These are phyloP conservation scores for Aleiodes testaceus DNA, from an alignment of 2,888 invertebrate species.

Conservation along the genomic window DNA sequence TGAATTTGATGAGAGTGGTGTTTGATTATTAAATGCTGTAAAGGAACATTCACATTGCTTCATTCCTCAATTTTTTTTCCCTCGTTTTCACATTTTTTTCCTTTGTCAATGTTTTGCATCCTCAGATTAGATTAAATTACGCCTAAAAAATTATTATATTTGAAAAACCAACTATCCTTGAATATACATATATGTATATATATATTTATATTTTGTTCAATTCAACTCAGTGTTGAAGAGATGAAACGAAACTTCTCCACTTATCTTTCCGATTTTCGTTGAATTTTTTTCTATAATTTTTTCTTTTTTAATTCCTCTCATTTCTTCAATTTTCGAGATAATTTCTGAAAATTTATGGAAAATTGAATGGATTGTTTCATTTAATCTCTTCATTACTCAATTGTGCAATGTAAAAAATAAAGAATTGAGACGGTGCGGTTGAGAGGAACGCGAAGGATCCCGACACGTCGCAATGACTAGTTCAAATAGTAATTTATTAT, in stretches of 20 bases:
- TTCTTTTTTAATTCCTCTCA: too few relatives aligned
- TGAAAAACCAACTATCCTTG: slow-evolving; percentile 45
- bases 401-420: slow-evolving; percentile 51
- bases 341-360: too few relatives aligned
- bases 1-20: slow-evolving; percentile 62
- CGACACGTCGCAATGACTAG: slow-evolving; percentile 66
- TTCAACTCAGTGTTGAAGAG: too few relatives aligned
- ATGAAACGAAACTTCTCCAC: too few relatives aligned
- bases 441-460: slow-evolving; percentile 63
- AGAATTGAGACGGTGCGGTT: slow-evolving; percentile 50
- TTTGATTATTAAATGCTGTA: slow-evolving; percentile 72
- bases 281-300: too few relatives aligned
- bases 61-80: slow-evolving; percentile 53
- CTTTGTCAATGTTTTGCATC: slow-evolving; percentile 28
- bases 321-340: too few relatives aligned
- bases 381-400: slow-evolving; percentile 48
- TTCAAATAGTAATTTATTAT: slow-evolving; percentile 57
- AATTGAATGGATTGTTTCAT: too few relatives aligned
- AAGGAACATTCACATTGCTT: slow-evolving; percentile 71
- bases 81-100: slow-evolving; percentile 48
- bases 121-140: slow-evolving; percentile 46
- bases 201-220: slow-evolving; percentile 35
- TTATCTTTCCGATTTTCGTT: too few relatives aligned
- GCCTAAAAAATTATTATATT: slow-evolving; percentile 9
- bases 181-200: slow-evolving; percentile 42